These are phyloP conservation scores for Acanthacorydalis orientalis DNA, from an alignment of 2,888 invertebrate genomes.

Conservation along the genomic window DNA sequence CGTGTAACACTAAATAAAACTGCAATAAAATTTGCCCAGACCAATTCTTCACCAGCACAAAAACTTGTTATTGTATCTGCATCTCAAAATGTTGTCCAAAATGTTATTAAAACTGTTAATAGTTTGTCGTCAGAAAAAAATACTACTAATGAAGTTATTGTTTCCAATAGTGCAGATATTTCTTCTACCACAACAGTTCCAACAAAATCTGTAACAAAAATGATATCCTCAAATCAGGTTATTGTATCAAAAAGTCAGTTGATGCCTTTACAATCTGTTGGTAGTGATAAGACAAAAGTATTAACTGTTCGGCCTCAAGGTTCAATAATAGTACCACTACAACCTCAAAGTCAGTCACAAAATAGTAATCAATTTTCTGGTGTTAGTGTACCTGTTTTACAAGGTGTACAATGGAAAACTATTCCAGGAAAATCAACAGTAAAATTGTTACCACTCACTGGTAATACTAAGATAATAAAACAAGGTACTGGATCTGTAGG, in stretches of 20 bases:
- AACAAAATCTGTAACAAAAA: constrained; percentile 8
- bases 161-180: constrained; percentile 11
- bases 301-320: constrained; percentile 17
- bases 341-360: neutral
- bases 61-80: constrained; percentile 26
- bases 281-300: constrained; percentile 21
- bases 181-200: neutral
- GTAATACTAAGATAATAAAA: constrained; percentile 12
- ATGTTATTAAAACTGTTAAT: constrained; percentile 23
- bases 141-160: constrained; percentile 20
- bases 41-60: constrained; percentile 15
- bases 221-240: constrained; percentile 6
- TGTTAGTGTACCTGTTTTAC: constrained; percentile 6
- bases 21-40: constrained; percentile 16
- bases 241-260: constrained; percentile 6
- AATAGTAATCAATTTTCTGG: constrained; percentile 1
- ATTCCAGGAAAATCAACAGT: constrained; percentile 24
- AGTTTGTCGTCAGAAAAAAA: constrained; percentile 24
- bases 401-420: constrained; percentile 20
- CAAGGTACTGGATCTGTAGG: neutral
- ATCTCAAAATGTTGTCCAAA: constrained; percentile 21
- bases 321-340: constrained; percentile 5
- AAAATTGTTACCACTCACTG: constrained; percentile 23
- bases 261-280: constrained; percentile 9
- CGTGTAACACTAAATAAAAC: constrained; percentile 16